Evolutionary conservation across 1,140 invertebrate genomes (phyloP).

Genomic region (Dendroctonus valens): DNA sequence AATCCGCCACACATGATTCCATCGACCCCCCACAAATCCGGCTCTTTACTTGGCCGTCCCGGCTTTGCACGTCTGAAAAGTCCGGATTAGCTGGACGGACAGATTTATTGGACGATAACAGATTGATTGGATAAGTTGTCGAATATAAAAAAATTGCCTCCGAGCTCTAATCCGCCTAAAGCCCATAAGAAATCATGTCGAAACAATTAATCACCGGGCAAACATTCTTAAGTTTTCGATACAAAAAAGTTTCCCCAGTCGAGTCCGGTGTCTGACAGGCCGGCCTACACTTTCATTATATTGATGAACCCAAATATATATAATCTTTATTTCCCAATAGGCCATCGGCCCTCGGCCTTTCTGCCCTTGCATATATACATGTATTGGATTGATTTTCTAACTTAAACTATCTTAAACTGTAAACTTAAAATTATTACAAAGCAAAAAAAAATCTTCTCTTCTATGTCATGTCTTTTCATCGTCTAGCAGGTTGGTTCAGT

Average conservation of each 20-base stretch:
- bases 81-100: constrained; percentile 10
- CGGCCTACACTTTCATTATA: too few relatives aligned
- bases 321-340: too few relatives aligned
- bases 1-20: constrained; percentile 10
- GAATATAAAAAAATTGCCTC: constrained; percentile 12
- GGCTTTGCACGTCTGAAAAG: constrained; percentile 16
- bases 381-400: too few relatives aligned
- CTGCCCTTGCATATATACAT: too few relatives aligned
- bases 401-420: too few relatives aligned
- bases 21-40: constrained; percentile 4
- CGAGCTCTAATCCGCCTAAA: constrained; percentile 12
- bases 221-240: constrained; percentile 4
- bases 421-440: too few relatives aligned
- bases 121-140: constrained; percentile 15
- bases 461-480: too few relatives aligned
- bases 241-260: constrained; percentile 1
- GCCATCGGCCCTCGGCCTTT: too few relatives aligned
- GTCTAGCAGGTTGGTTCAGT: too few relatives aligned
- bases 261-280: too few relatives aligned
- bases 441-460: too few relatives aligned
- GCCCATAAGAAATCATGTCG: constrained; percentile 16
- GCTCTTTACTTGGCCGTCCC: not conserved
- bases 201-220: constrained; percentile 16
- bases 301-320: too few relatives aligned
- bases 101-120: constrained; percentile 21